Evolutionary conservation across 2,888 invertebrate genomes (phyloP).

Genomic region (Amphipoea oculea): DNA sequence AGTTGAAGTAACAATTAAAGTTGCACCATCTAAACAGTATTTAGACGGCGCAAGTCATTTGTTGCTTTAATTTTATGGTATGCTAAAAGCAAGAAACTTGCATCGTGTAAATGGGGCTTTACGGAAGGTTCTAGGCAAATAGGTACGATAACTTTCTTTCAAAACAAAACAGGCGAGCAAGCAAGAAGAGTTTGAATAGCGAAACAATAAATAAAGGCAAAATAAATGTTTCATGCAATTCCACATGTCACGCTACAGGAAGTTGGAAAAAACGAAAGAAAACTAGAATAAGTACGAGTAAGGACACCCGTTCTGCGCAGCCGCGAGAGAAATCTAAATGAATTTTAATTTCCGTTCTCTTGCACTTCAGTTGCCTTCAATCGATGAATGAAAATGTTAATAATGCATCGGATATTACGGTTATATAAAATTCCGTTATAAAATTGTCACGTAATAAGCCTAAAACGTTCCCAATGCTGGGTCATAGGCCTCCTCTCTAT

Average conservation of each 20-base stretch:
- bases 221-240: constrained; percentile 12
- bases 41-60: not conserved
- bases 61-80: not conserved
- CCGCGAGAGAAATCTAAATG: constrained; percentile 35
- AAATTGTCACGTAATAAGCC: not conserved
- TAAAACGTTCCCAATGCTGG: no score
- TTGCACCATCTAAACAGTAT: not conserved
- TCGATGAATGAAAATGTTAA: constrained; percentile 32
- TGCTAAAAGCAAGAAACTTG: not conserved
- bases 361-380: constrained; percentile 29
- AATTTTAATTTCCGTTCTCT: constrained; percentile 61
- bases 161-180: not conserved
- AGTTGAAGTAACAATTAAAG: not conserved
- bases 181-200: no score
- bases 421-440: not conserved
- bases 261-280: constrained; percentile 20
- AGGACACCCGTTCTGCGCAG: constrained; percentile 24
- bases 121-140: not conserved
- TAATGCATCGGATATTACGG: constrained; percentile 26
- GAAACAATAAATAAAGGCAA: not conserved
- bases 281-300: constrained; percentile 16
- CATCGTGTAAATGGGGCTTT: not conserved
- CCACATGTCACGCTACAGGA: constrained; percentile 7
- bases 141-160: not conserved
- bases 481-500: no score